Conservation (phyloP, 2,113 vertebrate genomes). For the Heloderma charlesbogerti region DNA sequence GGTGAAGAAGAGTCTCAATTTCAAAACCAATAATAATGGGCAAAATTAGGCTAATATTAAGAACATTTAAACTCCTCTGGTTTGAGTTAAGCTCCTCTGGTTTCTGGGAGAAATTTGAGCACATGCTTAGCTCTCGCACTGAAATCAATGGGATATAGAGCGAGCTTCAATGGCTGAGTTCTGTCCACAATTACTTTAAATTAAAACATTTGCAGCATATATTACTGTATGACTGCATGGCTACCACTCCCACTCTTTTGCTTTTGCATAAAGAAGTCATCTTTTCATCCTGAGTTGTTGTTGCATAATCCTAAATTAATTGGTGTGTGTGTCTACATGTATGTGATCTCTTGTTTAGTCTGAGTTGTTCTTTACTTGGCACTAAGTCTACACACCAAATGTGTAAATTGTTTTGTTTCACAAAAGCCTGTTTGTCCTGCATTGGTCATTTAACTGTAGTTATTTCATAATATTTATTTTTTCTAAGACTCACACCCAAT, state of each 20-base stretch:
- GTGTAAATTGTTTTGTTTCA: neutral
- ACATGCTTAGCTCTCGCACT: neutral
- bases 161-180: neutral
- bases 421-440: neutral
- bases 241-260: neutral
- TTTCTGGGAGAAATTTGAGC: neutral
- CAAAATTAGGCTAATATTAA: neutral
- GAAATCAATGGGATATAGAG: neutral
- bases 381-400: neutral
- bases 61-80: neutral
- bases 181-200: neutral
- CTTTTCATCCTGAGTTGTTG: neutral
- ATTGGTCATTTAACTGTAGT: neutral
- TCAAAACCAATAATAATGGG: neutral
- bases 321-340: neutral
- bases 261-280: neutral
- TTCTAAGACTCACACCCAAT: neutral
- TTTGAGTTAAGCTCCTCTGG: neutral
- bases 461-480: neutral
- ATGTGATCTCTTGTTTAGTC: neutral
- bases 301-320: neutral
- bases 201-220: neutral
- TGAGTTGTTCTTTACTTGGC: neutral
- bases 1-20: neutral
- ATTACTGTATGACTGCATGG: neutral